These are phyloP conservation scores for Lasius fuliginosus DNA, from an alignment of 2,888 invertebrate genomes.

Conservation along the genomic window DNA sequence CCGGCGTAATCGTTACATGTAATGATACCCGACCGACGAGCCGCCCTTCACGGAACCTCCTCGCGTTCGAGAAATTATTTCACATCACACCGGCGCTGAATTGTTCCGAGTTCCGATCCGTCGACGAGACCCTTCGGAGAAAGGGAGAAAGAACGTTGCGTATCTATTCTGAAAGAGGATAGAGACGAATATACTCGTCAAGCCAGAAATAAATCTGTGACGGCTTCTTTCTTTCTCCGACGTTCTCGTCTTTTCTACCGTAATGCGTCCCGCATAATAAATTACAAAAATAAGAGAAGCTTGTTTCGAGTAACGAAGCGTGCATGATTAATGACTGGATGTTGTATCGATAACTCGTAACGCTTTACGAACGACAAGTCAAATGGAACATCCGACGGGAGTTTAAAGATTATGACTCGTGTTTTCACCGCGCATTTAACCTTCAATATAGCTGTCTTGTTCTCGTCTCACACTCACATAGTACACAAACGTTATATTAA, in stretches of 20 bases:
- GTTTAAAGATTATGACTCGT: constrained; percentile 50
- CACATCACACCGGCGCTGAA: constrained; percentile 34
- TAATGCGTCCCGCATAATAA: constrained; percentile 31
- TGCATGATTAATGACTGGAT: constrained; percentile 49
- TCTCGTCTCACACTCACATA: constrained; percentile 1
- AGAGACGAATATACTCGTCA: constrained; percentile 53
- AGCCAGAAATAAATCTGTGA: constrained; percentile 39
- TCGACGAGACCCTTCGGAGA: not conserved
- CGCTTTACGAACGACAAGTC: constrained; percentile 47
- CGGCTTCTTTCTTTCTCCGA: constrained; percentile 4
- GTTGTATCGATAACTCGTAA: constrained; percentile 53
- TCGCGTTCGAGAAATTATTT: constrained; percentile 40
- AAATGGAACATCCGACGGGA: constrained; percentile 49
- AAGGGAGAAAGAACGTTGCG: constrained; percentile 6
- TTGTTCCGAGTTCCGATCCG: constrained; percentile 26
- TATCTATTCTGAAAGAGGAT: constrained; percentile 22
- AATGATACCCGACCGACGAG: constrained; percentile 38
- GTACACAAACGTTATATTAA: not conserved
- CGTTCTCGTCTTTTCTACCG: constrained; percentile 35
- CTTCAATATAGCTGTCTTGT: constrained; percentile 34
- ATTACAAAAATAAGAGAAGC: constrained; percentile 49
- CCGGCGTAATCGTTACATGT: constrained; percentile 35
- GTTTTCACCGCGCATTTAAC: constrained; percentile 44
- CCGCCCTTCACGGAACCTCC: constrained; percentile 1
- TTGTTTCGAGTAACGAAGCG: constrained; percentile 40